phyloP scores from a whole-genome alignment of 2,113 vertebrate species.

The Colossoma macropomum region DNA sequence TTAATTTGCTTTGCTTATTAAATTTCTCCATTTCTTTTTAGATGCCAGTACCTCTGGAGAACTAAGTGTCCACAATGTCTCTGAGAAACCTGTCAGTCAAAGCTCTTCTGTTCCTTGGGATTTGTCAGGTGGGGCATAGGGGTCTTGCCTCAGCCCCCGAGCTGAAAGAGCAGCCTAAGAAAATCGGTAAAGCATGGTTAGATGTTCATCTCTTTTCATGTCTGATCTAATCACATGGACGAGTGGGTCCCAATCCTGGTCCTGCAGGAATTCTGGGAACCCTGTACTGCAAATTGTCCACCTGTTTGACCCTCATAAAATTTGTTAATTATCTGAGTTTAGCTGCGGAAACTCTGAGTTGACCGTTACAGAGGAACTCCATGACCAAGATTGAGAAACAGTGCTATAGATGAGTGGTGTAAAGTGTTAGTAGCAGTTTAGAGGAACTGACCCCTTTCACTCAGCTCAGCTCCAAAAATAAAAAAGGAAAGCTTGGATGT shows the following conservation, averaged over 20 bases:
- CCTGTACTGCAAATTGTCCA: too few species aligned
- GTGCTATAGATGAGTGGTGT: too few species aligned
- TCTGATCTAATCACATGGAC: background rate
- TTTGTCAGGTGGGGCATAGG: conserved; percentile 68
- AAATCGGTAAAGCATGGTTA: conserved; percentile 68
- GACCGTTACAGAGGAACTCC: background rate
- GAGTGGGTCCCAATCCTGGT: background rate
- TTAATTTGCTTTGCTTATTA: background rate
- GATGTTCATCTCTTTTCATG: background rate
- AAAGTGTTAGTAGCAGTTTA: background rate
- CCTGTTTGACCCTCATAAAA: too few species aligned
- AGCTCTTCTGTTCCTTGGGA: conserved; percentile 69
- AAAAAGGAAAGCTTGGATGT: too few species aligned
- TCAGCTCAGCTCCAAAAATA: too few species aligned
- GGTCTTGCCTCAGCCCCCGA: conserved; percentile 68
- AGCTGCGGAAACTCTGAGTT: too few species aligned
- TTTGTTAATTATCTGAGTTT: too few species aligned
- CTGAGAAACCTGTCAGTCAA: conserved; percentile 58
- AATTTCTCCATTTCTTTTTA: conserved; percentile 35
- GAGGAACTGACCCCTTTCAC: background rate
- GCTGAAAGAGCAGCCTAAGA: conserved; percentile 68
- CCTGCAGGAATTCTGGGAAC: too few species aligned
- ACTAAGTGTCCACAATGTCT: conserved; percentile 65
- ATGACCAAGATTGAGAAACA: background rate
- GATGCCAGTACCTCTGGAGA: conserved; percentile 48